These are phyloP conservation scores for Tenthredo scrophulariae DNA, from an alignment of 2,888 invertebrate species.

Conservation along the genomic window DNA sequence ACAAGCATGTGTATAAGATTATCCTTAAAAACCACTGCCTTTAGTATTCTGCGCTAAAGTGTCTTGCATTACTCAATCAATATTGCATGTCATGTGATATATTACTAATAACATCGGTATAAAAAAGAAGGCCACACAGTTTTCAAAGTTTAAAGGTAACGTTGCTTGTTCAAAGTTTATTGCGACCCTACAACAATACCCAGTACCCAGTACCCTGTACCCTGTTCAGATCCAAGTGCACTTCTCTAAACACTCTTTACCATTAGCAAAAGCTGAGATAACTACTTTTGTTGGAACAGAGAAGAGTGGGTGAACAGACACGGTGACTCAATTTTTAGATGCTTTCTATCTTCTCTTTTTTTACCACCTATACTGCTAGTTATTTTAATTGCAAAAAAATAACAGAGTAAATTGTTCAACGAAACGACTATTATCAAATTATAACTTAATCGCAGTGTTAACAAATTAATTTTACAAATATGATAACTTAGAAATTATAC, in stretches of 20 bases:
- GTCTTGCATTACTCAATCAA: slow-evolving; percentile 29
- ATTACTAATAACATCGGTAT: slow-evolving; percentile 39
- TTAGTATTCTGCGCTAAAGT: neutral
- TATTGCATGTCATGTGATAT: slow-evolving; percentile 41
- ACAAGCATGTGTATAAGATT: neutral
- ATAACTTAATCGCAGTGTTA: neutral
- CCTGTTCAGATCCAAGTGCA: slow-evolving; percentile 17
- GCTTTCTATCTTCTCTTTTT: neutral
- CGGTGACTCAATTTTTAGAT: neutral
- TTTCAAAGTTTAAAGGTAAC: slow-evolving; percentile 52
- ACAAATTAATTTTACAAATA: slow-evolving; percentile 21
- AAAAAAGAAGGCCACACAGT: slow-evolving; percentile 54
- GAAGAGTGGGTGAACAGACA: neutral
- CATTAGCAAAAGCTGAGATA: neutral
- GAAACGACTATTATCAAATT: neutral
- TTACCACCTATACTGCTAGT: neutral
- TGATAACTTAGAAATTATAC: neutral
- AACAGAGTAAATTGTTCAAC: neutral
- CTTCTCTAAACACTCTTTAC: slow-evolving; percentile 11
- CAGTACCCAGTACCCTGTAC: slow-evolving; percentile 13
- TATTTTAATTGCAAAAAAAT: neutral
- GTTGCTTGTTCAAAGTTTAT: slow-evolving; percentile 34
- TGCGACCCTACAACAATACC: slow-evolving; percentile 25
- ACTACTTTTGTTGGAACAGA: neutral
- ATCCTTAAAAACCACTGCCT: neutral